Evolutionary conservation across 2,888 invertebrate genomes (phyloP).

Genomic region (Antheraea yamamai): DNA sequence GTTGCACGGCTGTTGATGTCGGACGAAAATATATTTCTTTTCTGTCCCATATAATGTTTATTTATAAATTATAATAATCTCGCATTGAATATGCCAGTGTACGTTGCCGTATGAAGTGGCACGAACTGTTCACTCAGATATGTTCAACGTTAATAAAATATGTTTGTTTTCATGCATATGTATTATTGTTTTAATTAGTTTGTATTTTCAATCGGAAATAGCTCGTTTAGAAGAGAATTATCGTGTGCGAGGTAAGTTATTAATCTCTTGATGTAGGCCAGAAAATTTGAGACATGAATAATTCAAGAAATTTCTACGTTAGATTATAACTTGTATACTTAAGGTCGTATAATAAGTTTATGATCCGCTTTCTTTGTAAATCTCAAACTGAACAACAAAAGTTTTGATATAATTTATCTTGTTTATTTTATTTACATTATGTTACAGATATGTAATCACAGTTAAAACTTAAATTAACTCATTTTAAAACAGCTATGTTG

Average conservation of each 20-base stretch:
- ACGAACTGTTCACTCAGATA: conserved; percentile 51
- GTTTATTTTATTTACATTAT: not conserved
- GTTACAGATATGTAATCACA: conserved; percentile 13
- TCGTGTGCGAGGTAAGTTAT: conserved; percentile 62
- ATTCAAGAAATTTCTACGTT: not conserved
- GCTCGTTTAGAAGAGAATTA: conserved; percentile 68
- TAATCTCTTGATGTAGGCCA: not conserved
- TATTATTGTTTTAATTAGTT: conserved; percentile 68
- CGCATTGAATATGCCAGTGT: conserved; percentile 59
- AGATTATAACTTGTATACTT: not conserved
- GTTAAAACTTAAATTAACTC: not conserved
- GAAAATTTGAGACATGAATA: not conserved
- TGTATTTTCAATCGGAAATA: conserved; percentile 77
- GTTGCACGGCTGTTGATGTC: conserved; percentile 24
- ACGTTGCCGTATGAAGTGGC: conserved; percentile 52
- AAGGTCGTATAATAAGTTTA: not conserved
- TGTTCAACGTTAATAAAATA: conserved; percentile 76
- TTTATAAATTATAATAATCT: conserved; percentile 67
- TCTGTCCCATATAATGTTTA: conserved; percentile 65
- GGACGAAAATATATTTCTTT: conserved; percentile 51
- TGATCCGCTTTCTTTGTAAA: not conserved
- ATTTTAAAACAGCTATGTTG: not conserved
- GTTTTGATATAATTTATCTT: not conserved
- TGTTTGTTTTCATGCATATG: conserved; percentile 72
- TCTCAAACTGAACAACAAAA: not conserved